Base-by-base conservation (phyloP, 2,113 vertebrate genomes). In the Passer montanus region DNA sequence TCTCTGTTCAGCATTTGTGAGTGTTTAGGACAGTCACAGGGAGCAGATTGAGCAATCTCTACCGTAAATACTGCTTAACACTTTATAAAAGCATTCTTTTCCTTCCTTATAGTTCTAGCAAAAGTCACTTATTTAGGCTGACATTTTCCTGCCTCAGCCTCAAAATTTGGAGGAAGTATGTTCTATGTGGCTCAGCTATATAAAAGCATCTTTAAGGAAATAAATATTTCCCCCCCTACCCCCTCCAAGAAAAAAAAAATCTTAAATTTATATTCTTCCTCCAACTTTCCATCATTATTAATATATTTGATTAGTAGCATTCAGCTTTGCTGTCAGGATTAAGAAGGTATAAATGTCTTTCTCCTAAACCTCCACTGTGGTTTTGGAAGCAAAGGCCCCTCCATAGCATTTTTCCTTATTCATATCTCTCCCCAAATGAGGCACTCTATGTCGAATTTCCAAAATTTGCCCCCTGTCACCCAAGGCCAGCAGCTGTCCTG, bases 161-260 rank as follows among this genome's bases (percentile, higher is more conserved):
- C 56, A 78, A 27, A 75, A 63, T 55, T 41, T 90, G 52, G 52
- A 69, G 64, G 22, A 82, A 37, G 43, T 53, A 9, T 47, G 13
- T 33, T 59, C 30, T 86, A 0, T 27, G 21, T 64, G 67, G 10
- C 49, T 91, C 39, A 73, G 30, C 37, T 52, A 4, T 69, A 60
- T n/a, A 41, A 81, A 64, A 73, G 17, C 21, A n/a, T 43, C 22
- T 46, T 66, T 73, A 89, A 14, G 46, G 30, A 69, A 86, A 69
- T 10, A 78, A 60, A 56, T 59, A 39, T 21, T 62, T 5, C 3
- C 1, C 4, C 8, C 5, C 3, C 3, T 0, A 5, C 4, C 4
- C 22, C 5, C 13, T 13, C 15, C 20, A 43, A 46, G 39, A 17
- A 41, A 74, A 88, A 49, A 39, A 14, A 56, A 39, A 20, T 6